phyloP scores from a whole-genome alignment of 2,888 invertebrate species.

The Orgyia antiqua region DNA sequence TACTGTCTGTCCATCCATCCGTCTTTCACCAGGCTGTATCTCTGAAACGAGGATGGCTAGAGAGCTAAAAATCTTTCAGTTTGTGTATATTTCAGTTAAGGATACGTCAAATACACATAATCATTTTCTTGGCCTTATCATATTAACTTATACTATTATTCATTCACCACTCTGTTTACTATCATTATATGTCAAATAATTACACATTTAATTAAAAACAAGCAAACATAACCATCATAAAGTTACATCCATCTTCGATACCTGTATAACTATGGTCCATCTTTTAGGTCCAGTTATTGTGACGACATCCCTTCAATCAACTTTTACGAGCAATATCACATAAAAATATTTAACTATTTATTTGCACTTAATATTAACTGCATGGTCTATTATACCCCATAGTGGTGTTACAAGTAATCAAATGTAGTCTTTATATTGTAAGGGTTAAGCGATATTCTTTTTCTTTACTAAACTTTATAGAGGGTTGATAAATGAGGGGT shows the following conservation, averaged over 20 bases:
- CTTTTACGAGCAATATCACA: conserved; percentile 67
- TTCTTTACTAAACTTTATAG: conserved; percentile 2
- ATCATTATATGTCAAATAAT: too few relatives aligned
- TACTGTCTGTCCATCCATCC: too few relatives aligned
- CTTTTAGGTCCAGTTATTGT: conserved; percentile 44
- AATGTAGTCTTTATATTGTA: conserved; percentile 26
- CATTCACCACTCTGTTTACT: too few relatives aligned
- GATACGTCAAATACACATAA: too few relatives aligned
- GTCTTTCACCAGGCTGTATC: too few relatives aligned
- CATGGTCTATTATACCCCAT: conserved; percentile 24
- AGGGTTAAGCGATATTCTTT: conserved; percentile 21
- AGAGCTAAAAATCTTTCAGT: too few relatives aligned
- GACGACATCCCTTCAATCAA: conserved; percentile 60
- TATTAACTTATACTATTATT: too few relatives aligned
- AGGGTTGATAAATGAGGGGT: conserved; percentile 28
- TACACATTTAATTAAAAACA: too few relatives aligned
- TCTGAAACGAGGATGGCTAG: too few relatives aligned
- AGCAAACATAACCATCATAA: not conserved
- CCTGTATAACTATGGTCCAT: too few relatives aligned
- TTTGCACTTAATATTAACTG: conserved; percentile 72
- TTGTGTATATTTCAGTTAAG: too few relatives aligned
- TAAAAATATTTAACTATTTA: conserved; percentile 77
- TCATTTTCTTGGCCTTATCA: too few relatives aligned
- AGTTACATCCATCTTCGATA: not conserved
- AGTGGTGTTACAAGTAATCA: conserved; percentile 18